A percentile compares a stretch with the other conserved stretches of the same genome.
These are phyloP conservation scores for Callinectes sapidus DNA, from an alignment of 2,888 invertebrate genomes.

Conservation along the genomic window DNA sequence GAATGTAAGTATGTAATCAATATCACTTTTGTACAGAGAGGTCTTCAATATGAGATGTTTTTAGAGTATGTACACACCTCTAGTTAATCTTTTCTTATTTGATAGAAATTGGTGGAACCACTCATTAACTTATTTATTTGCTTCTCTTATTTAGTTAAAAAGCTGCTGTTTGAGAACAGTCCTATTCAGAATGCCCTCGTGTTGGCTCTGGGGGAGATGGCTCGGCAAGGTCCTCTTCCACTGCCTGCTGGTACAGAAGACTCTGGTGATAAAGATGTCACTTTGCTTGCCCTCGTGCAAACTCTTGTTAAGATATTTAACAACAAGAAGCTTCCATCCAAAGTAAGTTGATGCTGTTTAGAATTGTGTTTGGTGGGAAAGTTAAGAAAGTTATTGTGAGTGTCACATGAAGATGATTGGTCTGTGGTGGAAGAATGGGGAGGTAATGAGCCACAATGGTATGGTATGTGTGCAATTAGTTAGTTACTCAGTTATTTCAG, in stretches of 20 bases:
- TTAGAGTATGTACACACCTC: not conserved
- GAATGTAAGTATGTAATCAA: not conserved
- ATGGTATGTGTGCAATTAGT: not conserved
- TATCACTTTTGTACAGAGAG: not conserved
- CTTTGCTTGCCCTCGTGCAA: slow-evolving; percentile 78
- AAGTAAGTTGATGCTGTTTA: slow-evolving; percentile 78
- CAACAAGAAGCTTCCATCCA: slow-evolving; percentile 83
- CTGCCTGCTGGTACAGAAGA: slow-evolving; percentile 79
- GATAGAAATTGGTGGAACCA: not conserved
- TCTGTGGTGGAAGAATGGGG: too few relatives aligned
- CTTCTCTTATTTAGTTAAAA: slow-evolving; percentile 57
- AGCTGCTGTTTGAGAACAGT: slow-evolving; percentile 59
- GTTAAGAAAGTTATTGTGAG: not conserved
- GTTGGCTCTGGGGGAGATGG: slow-evolving; percentile 82
- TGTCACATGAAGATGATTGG: too few relatives aligned
- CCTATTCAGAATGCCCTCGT: slow-evolving; percentile 64
- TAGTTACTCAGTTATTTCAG: not conserved
- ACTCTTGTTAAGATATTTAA: slow-evolving; percentile 84
- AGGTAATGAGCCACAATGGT: too few relatives aligned
- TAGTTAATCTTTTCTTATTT: not conserved
- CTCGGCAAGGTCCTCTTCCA: slow-evolving; percentile 83
- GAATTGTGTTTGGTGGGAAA: too few relatives aligned
- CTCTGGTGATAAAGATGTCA: slow-evolving; percentile 74
- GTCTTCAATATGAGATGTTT: not conserved
- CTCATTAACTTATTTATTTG: not conserved